Evolutionary conservation across 92 coral and sea anemone genomes (phyloP), one percentile per base, ranked within the genome.

Genomic region (Parazoanthus swiftii): DNA sequence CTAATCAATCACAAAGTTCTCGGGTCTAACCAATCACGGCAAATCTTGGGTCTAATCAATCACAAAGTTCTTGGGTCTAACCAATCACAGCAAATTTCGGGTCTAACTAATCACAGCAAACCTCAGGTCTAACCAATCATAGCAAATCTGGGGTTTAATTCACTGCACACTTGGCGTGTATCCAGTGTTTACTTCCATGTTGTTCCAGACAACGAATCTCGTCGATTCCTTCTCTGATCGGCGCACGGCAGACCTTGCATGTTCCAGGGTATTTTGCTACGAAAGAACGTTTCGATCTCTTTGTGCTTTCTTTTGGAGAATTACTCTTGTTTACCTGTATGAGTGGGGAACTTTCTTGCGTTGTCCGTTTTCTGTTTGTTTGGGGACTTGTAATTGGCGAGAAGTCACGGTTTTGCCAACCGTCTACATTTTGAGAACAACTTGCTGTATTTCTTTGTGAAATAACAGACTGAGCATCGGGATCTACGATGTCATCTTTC

Each of bases 131-230:
- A 54, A 54, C 20, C 59, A 13, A 54, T 54, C 18, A 54, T 20
- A 54, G 20, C 59, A 54, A 54, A 20, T 54, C 18, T 3, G 1
- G 59, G 59, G 51, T 46, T 10, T 46, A 46, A 4, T 6, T 26
- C 6, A 63, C 79, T 4, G 79, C 51, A 38, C 79, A 75, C 79
- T 75, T 75, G 43, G 79, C 26, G 46, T 75, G 46, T 75, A 75
- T 14, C 79, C 79, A 75, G 9, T 20, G 29, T 38, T 75, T 75
- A 16, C 2, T 21, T 2, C 23, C 48, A 4, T 23, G 13, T 38
- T 75, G 51, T 16, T 75, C 79, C 46, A 75, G 13, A 38, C 79
- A 14, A 21, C 46, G 18, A 48, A 75, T 75, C 25, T 75, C 79
- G 25, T 75, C 79, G 1, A 75, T 51, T 38, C 48, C 79, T 23